A percentile compares a stretch with the other conserved stretches of the same genome.
Conservation (phyloP, 92 coral and sea anemone species). For the Porites lobata region DNA sequence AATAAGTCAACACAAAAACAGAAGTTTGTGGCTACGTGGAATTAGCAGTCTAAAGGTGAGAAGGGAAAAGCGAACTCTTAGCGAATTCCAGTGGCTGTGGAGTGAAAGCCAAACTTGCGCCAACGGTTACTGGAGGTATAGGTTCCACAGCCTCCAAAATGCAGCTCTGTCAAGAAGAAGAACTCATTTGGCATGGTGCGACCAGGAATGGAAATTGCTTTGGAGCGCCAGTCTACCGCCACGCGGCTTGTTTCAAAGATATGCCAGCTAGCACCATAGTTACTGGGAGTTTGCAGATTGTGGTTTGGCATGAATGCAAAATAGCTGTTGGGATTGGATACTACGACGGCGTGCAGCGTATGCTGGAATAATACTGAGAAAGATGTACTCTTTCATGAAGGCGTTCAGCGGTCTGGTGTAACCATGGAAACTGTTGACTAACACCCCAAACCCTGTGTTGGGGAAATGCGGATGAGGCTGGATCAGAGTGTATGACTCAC, state of each 20-base stretch:
- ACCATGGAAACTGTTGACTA: slow-evolving; percentile 37
- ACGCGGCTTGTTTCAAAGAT: too few relatives aligned
- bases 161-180: slow-evolving; percentile 80
- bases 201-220: slow-evolving; percentile 37
- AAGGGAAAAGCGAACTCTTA: neutral
- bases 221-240: slow-evolving; percentile 44
- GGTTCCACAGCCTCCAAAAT: slow-evolving; percentile 49
- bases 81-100: slow-evolving; percentile 76
- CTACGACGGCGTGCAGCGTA: neutral
- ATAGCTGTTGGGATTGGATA: slow-evolving; percentile 55
- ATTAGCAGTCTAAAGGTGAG: too few relatives aligned
- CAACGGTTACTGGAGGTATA: slow-evolving; percentile 80
- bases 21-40: too few relatives aligned
- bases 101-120: slow-evolving; percentile 2
- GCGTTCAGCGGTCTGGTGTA: slow-evolving; percentile 48
- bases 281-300: neutral
- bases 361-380: slow-evolving; percentile 57
- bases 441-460: neutral
- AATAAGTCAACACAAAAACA: too few relatives aligned
- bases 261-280: neutral
- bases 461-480: slow-evolving; percentile 7
- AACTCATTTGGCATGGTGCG: slow-evolving; percentile 59
- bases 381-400: slow-evolving; percentile 46
- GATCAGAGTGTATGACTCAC: slow-evolving; percentile 33
- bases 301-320: slow-evolving; percentile 81